phyloP scores from a whole-genome alignment of 1,140 invertebrate genomes.

The Holcopasites calliopsidis region DNA sequence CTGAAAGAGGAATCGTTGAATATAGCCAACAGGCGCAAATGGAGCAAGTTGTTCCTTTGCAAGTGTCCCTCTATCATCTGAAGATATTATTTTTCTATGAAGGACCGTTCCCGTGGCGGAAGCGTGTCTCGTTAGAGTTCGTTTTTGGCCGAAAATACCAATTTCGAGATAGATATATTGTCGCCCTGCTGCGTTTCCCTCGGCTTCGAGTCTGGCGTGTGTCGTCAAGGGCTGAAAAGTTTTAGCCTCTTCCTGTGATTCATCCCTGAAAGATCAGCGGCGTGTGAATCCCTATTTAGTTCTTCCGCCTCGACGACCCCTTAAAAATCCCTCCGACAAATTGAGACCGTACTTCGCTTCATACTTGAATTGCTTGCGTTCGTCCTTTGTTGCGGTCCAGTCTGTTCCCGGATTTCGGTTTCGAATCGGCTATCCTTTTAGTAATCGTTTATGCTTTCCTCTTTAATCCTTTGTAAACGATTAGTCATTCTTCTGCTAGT shows the following conservation, averaged over 20 bases:
- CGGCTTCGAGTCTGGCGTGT: no score
- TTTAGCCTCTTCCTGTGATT: conserved; percentile 24
- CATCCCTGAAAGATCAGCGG: conserved; percentile 40
- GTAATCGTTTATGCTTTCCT: neutral
- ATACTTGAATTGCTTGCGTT: neutral
- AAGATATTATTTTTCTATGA: no score
- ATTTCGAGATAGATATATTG: no score
- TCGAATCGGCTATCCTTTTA: no score
- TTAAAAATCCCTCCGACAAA: conserved; percentile 47
- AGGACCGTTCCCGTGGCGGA: neutral
- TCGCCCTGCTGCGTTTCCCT: no score
- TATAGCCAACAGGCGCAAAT: no score
- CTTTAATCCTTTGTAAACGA: no score
- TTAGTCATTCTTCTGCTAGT: no score
- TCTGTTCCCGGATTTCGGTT: neutral
- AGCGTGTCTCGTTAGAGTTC: neutral
- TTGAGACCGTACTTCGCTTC: conserved; percentile 13
- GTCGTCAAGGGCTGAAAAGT: conserved; percentile 5
- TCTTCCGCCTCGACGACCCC: conserved; percentile 36
- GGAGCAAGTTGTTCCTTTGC: no score
- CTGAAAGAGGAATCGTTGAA: no score
- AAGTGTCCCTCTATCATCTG: no score
- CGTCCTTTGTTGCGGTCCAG: neutral
- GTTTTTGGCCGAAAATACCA: neutral
- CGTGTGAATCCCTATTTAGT: conserved; percentile 53